A percentile compares a stretch with the other conserved stretches of the same genome.
These are phyloP conservation scores for Hyles vespertilio DNA, from an alignment of 1,140 invertebrate species.

Conservation along the genomic window DNA sequence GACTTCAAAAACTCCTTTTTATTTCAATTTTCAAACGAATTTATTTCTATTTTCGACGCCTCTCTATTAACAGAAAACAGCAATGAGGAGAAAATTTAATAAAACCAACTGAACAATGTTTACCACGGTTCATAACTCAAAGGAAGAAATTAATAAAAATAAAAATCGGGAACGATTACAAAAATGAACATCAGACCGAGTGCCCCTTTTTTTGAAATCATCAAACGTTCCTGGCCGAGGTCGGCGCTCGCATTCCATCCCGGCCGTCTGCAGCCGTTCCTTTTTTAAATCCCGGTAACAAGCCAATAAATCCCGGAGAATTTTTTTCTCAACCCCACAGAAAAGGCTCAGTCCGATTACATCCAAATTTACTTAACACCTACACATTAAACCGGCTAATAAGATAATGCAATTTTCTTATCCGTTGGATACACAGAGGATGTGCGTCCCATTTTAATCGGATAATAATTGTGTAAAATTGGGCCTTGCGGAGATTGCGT, in stretches of 20 bases:
- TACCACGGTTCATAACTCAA: not conserved
- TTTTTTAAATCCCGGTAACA: conserved; percentile 72
- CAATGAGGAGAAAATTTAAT: not conserved
- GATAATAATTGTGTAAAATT: conserved; percentile 52
- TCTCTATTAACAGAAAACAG: not conserved
- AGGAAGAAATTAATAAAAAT: conserved; percentile 32
- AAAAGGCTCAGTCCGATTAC: conserved; percentile 71
- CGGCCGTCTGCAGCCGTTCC: conserved; percentile 48
- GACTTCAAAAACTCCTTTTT: no score
- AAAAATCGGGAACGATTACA: conserved; percentile 48
- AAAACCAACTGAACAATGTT: no score
- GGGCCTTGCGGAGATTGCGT: conserved; percentile 60
- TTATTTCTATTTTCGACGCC: no score
- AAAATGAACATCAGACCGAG: conserved; percentile 59
- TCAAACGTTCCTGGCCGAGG: conserved; percentile 46
- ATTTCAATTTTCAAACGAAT: no score
- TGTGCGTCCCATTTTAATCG: conserved; percentile 56
- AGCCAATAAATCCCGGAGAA: conserved; percentile 70
- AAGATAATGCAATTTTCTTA: conserved; percentile 66
- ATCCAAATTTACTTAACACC: conserved; percentile 74
- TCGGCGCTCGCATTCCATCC: conserved; percentile 41
- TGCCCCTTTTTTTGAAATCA: conserved; percentile 42
- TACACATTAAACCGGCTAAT: conserved; percentile 67
- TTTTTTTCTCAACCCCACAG: conserved; percentile 57
- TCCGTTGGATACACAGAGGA: conserved; percentile 30